phyloP scores from a whole-genome alignment of 2,113 vertebrate species.

The Psophia crepitans region DNA sequence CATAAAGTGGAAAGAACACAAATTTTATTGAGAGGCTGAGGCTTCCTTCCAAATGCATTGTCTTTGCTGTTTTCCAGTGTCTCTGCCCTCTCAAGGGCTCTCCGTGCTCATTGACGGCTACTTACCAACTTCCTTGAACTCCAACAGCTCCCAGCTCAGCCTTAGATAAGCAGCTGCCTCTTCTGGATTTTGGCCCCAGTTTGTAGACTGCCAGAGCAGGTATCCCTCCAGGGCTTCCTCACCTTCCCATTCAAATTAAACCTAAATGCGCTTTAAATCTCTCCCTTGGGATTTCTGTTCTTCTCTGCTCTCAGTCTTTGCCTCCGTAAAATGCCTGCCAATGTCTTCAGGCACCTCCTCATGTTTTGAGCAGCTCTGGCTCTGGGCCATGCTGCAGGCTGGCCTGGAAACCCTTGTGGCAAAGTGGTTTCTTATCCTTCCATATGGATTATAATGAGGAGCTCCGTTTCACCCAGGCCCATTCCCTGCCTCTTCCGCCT shows the following conservation, averaged over 20 bases:
- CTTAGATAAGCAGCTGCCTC: slow-evolving; percentile 32
- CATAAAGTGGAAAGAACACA: slow-evolving; percentile 26
- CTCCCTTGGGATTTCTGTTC: neutral
- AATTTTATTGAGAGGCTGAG: slow-evolving; percentile 9
- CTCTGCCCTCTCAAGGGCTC: slow-evolving; percentile 7
- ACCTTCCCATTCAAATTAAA: slow-evolving; percentile 38
- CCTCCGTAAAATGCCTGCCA: slow-evolving; percentile 36
- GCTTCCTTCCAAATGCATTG: neutral
- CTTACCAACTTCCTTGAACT: neutral
- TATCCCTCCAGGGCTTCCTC: slow-evolving; percentile 18
- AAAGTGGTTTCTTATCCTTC: slow-evolving; percentile 1
- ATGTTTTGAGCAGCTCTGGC: neutral
- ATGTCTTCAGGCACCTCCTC: slow-evolving; percentile 25
- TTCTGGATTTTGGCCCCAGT: neutral
- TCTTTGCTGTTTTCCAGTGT: neutral
- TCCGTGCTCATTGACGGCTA: neutral
- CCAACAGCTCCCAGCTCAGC: neutral
- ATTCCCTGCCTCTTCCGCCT: neutral
- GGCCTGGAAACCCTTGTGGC: neutral
- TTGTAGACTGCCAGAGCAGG: slow-evolving; percentile 7
- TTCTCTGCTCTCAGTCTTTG: slow-evolving; percentile 22
- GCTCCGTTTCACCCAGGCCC: fast-evolving
- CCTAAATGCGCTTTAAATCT: neutral
- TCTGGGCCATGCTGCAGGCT: neutral
- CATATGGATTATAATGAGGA: neutral